These are phyloP conservation scores for Andrena dorsata DNA, from an alignment of 2,888 invertebrate species.

Conservation along the genomic window DNA sequence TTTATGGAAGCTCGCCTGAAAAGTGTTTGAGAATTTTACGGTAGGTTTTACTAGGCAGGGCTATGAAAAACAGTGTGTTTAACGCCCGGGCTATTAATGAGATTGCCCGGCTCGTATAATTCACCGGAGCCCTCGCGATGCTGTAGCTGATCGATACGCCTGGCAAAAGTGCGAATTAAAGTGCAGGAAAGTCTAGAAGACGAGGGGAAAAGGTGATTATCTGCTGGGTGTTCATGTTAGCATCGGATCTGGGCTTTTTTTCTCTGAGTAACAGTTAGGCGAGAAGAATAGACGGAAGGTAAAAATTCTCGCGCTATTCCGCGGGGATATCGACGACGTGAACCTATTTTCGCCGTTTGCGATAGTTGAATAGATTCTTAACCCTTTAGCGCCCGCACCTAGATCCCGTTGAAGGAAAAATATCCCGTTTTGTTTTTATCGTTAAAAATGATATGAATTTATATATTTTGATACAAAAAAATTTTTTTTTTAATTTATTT, in stretches of 20 bases:
- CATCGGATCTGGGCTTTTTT: background rate
- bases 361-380: background rate
- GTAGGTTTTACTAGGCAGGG: constrained; percentile 22
- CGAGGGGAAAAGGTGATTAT: constrained; percentile 49
- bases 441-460: too few species aligned
- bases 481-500: too few species aligned
- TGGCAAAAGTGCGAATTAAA: constrained; percentile 59
- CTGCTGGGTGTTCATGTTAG: constrained; percentile 12
- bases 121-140: constrained; percentile 24
- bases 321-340: background rate
- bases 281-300: background rate
- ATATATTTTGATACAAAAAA: too few species aligned
- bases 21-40: constrained; percentile 36
- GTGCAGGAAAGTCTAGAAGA: constrained; percentile 45
- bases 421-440: too few species aligned
- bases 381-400: too few species aligned
- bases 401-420: too few species aligned
- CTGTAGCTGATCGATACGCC: constrained; percentile 45
- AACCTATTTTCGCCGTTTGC: background rate
- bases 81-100: constrained; percentile 36
- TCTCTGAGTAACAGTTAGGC: background rate
- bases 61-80: constrained; percentile 43
- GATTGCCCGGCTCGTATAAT: constrained; percentile 44
- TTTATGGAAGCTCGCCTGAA: constrained; percentile 16
- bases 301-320: background rate